Evolutionary conservation across 2,888 invertebrate species (phyloP), one percentile per base, ranked within the genome.

Genomic region (Hoplodrina ambigua): DNA sequence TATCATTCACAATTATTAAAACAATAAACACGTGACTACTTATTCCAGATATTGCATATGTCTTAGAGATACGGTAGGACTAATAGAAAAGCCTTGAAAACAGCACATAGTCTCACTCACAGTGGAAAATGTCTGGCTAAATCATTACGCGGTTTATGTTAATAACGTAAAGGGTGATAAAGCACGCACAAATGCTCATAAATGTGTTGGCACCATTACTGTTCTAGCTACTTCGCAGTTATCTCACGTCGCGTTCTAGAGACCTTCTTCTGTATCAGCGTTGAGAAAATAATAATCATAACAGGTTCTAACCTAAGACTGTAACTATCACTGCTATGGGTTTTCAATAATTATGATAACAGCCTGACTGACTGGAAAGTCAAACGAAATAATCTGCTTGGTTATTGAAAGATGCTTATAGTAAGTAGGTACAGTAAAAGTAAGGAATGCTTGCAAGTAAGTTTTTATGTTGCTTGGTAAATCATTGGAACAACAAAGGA

Each of bases 181-280:
- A 92, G 91, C 94, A 94, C 94, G 94, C 91, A 91, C 89, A 88
- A 88, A 86, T 86, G 86, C 87, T 90, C 89, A 85, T 92, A 88
- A 91, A 91, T 87, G 87, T 87, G 83, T 86, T 86, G 83, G 87
- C 86, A 87, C 86, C 83, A 86, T 86, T 82, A 85, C 85, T 81
- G 79, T 73, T 78, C 74, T 83, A 75, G 75, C 79, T 86, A 83
- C 81, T 85, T 85, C 83, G 75, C 76, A 86, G 83, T 88, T 89
- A 89, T 88, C 88, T 86, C 88, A 88, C 87, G 88, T 88, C 86
- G 81, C 74, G 77, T 78, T 84, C 80, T 72, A 75, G 73, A 86
- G 82, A 85, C 84, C 77, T 81, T 80, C 82, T 81, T 77, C 82
- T 69, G 72, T 78, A 78, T 79, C 75, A 78, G 63, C 49, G 63